Conservation (phyloP, 2,888 invertebrate species). For the Lasioglossum malachurum region DNA sequence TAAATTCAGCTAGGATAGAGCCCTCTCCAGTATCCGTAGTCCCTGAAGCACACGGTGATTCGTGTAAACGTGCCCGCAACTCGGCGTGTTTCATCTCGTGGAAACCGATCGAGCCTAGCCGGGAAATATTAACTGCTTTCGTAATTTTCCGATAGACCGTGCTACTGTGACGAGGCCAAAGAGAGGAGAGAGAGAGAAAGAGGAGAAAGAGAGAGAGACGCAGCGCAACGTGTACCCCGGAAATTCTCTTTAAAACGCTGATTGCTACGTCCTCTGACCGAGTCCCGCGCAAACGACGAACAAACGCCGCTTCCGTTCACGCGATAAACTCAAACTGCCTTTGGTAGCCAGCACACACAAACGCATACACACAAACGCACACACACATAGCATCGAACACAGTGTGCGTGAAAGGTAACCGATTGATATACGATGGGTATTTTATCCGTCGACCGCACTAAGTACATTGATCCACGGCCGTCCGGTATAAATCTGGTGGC, state of each 20-base stretch:
- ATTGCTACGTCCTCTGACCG: constrained; percentile 58
- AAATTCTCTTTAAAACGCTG: constrained; percentile 66
- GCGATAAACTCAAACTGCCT: constrained; percentile 35
- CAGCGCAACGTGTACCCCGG: constrained; percentile 46
- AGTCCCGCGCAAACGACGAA: constrained; percentile 51
- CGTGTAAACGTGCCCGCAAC: constrained; percentile 42
- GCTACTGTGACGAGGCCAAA: background rate
- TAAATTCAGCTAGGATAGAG: constrained; percentile 55
- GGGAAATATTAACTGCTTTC: constrained; percentile 50
- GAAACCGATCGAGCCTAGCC: constrained; percentile 45
- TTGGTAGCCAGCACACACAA: background rate
- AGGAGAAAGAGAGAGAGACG: background rate
- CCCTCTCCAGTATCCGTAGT: background rate
- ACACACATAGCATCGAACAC: background rate
- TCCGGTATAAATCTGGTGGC: constrained; percentile 38
- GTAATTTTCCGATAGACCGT: constrained; percentile 56
- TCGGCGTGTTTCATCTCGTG: constrained; percentile 31
- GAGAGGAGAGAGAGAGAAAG: background rate
- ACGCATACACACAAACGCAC: background rate
- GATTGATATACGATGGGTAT: constrained; percentile 33
- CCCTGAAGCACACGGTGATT: constrained; percentile 41
- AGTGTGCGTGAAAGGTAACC: constrained; percentile 29
- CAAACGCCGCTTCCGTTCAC: constrained; percentile 45
- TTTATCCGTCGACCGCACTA: constrained; percentile 27
- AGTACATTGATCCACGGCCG: constrained; percentile 33